A percentile compares a stretch with the other conserved stretches of the same genome.
phyloP scores from a whole-genome alignment of 2,113 vertebrate species.

The Delphinus delphis region DNA sequence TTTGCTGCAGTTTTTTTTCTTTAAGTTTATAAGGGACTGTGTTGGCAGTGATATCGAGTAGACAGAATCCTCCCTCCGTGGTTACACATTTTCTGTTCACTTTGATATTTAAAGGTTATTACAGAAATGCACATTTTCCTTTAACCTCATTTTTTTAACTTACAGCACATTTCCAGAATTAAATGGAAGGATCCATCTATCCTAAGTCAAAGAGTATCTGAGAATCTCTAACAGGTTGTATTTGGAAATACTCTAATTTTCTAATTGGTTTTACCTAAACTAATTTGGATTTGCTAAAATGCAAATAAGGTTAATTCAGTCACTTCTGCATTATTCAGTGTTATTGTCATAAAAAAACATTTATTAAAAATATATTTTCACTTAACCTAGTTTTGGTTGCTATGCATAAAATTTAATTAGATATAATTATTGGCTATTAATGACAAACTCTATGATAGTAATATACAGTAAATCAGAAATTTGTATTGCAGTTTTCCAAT shows the following conservation, averaged over 20 bases:
- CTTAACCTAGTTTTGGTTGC: background rate
- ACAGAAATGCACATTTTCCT: background rate
- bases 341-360: background rate
- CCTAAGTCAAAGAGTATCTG: background rate
- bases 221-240: background rate
- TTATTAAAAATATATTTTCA: slow-evolving; percentile 2
- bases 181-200: background rate
- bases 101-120: background rate
- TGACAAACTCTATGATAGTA: background rate
- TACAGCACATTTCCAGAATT: background rate
- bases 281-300: slow-evolving; percentile 13
- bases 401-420: background rate
- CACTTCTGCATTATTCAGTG: background rate
- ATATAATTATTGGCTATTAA: background rate
- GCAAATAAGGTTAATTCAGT: slow-evolving; percentile 24
- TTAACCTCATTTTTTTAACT: background rate
- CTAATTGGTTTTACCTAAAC: background rate
- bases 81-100: background rate
- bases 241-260: background rate
- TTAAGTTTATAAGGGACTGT: background rate
- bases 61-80: background rate
- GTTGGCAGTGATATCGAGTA: background rate
- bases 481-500: background rate
- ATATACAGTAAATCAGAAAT: background rate
- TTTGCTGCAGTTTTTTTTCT: background rate